Base-by-base conservation (phyloP, 1,140 invertebrate genomes). In the Drosophila lacertosa region DNA sequence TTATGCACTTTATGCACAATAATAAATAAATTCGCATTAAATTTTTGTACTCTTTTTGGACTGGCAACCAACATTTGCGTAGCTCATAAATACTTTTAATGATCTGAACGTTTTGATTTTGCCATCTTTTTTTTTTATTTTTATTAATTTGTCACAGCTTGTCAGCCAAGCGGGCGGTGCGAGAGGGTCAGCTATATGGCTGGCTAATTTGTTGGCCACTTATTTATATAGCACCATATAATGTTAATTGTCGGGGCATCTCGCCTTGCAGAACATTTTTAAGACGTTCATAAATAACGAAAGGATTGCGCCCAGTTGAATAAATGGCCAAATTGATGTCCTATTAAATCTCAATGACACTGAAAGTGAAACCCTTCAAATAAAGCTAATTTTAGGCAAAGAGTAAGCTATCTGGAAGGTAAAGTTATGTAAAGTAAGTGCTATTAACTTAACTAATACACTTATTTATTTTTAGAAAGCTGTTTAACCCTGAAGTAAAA, bases 21-120 rank as follows among this genome's bases (percentile, higher is more conserved):
- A 63, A 69, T 70, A 70, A 70, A 70, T 57, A 70, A 70, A 70
- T 70, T 65, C 67, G 37, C 67, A 70, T 70, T 70, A 65, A 65
- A 65, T 70, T 57, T 44, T 64, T 57, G 35, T 65, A 65, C 66
- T 53, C 59, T 54, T 54, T 69, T 48, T 39, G 48, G 1, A 1
- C n/a, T 4, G 13, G 24, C 47, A 33, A 24, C 48, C 47, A 67
- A 54, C 57, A 73, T 73, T 73, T 73, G 65, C 66, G 33, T 69
- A 69, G 58, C 65, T 74, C 71, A 74, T 74, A 74, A 74, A 74
- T 74, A 63, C 50, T 45, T 74, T 74, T 74, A 69, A 74, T 74
- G 71, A 74, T 74, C 45, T 33, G 59, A 63, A 74, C 71, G 71
- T 74, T 74, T 69, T 57, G 58, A 53, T 35, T 51, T 63, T 32